Base-by-base conservation (phyloP, 1,140 invertebrate species). In the Sogatella furcifera region DNA sequence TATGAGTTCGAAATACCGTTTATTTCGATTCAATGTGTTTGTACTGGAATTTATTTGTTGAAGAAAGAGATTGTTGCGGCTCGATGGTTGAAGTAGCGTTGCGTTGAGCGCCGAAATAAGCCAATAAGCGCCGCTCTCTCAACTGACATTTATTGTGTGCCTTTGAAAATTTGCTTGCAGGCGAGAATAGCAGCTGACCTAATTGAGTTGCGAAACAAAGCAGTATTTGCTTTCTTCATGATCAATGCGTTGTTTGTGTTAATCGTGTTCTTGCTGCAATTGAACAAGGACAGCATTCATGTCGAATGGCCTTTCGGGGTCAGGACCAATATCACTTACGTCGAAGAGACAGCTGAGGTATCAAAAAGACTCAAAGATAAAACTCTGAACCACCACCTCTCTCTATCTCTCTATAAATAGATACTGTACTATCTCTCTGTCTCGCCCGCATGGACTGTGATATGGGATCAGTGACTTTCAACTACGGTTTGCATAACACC, bases 201-300 rank as follows among this genome's bases (percentile, higher is more conserved):
- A 73, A 86, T 89, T 72, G 92, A 95, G 70, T 82, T 97, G 68
- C 82, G 95, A 68, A 97, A 97, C 84, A 95, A 95, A 77, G 90
- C 92, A 67, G 92, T 96, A 62, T 97, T 97, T 76, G 92, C 92
- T 69, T 98, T 97, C 86, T 90, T 97, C 80, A 97, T 99, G 92
- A 89, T 97, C 80, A 99, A 99, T 84, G 91, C 95, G 76, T 86
- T 98, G 70, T 98, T 98, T 83, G 92, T 98, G 73, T 85, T 98
- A 77, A 92, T 97, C 76, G 93, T 98, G 71, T 94, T 98, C 80
- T 88, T 97, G 76, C 88, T 98, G 70, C 95, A 98, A 86, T 83
- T 96, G 77, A 95, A 96, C 81, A 97, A 96, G 85, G 91, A 96
- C 80, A 88, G 90, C 77, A 82, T 95, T 70, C 92, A 95, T 79